These are phyloP conservation scores for Takifugu bimaculatus DNA, from an alignment of 2,113 vertebrate species.

Conservation along the genomic window DNA sequence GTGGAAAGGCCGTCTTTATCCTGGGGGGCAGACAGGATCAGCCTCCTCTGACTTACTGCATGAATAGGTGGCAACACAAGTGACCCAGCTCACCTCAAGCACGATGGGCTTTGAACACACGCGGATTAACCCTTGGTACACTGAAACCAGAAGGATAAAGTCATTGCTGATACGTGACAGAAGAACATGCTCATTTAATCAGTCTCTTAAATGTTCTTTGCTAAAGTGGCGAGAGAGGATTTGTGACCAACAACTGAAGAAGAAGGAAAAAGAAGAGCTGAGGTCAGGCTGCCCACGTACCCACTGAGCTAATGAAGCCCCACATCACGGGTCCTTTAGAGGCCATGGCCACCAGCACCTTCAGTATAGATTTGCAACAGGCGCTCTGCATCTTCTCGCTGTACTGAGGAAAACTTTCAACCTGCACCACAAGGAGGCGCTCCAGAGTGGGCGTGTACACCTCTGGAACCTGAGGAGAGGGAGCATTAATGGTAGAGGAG, in stretches of 20 bases:
- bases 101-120: constrained; percentile 92
- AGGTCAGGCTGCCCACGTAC: constrained; percentile 68
- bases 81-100: constrained; percentile 75
- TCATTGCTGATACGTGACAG: background rate
- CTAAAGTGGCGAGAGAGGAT: no score
- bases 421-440: constrained; percentile 90
- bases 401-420: constrained; percentile 89
- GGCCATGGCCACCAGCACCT: constrained; percentile 85
- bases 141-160: constrained; percentile 62
- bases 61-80: no score
- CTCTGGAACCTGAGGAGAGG: constrained; percentile 82
- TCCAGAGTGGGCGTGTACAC: constrained; percentile 93
- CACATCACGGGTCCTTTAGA: constrained; percentile 89
- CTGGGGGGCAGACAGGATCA: constrained; percentile 21
- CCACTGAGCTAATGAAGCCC: constrained; percentile 90
- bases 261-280: no score
- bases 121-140: constrained; percentile 94
- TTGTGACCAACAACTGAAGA: no score
- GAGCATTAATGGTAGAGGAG: background rate
- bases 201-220: no score
- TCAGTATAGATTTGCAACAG: constrained; percentile 85
- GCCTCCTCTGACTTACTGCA: background rate
- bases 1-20: constrained; percentile 29
- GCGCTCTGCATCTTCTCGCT: constrained; percentile 83
- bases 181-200: no score